phyloP scores from a whole-genome alignment of 2,113 vertebrate genomes.

The Eurypyga helias region DNA sequence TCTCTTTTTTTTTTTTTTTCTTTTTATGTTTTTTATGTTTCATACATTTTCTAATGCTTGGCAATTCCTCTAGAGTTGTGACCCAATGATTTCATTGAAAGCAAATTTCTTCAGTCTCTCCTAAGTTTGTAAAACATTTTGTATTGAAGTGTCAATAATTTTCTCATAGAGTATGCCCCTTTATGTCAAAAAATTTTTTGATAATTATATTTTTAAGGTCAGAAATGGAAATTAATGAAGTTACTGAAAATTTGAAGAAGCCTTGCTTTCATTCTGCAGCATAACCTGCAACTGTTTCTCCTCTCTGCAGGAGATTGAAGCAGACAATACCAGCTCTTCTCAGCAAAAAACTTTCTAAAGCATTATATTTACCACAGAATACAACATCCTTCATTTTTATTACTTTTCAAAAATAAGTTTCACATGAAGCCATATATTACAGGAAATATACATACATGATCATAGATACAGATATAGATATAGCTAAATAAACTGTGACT shows the following conservation, averaged over 20 bases:
- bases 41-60: neutral
- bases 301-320: neutral
- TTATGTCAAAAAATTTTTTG: neutral
- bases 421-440: neutral
- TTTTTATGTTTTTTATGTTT: no score
- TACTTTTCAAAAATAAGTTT: neutral
- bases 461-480: neutral
- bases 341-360: neutral
- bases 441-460: neutral
- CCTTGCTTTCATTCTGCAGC: neutral
- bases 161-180: neutral
- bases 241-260: neutral
- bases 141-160: neutral
- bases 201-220: neutral
- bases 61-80: neutral
- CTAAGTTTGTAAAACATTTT: neutral
- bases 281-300: neutral
- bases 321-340: neutral
- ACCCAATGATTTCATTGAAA: neutral
- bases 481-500: neutral
- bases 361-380: neutral
- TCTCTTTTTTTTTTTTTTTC: neutral
- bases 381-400: neutral
- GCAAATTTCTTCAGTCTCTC: neutral
- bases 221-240: neutral